Evolutionary conservation across 2,888 invertebrate species (phyloP).

Genomic region (Lathronympha strigana): DNA sequence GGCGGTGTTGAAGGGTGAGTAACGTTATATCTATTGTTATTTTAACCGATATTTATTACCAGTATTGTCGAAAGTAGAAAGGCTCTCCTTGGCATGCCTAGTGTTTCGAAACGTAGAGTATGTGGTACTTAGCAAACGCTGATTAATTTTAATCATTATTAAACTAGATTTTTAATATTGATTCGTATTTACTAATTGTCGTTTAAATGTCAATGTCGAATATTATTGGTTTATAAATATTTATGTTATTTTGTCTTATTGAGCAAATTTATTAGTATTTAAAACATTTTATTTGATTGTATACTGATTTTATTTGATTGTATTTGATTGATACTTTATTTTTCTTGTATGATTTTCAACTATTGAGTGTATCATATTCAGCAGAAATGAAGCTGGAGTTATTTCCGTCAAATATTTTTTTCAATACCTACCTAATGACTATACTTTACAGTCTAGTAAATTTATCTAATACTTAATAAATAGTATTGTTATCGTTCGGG

Average conservation of each 20-base stretch:
- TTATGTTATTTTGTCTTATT: constrained; percentile 12
- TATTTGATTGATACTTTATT: no score
- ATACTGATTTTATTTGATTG: no score
- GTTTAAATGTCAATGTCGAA: constrained; percentile 37
- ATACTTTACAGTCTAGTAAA: neutral
- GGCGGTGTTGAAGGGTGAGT: constrained; percentile 79
- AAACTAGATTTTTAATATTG: neutral
- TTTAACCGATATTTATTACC: constrained; percentile 43
- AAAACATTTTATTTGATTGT: neutral
- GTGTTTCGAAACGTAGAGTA: constrained; percentile 55
- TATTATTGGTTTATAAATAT: constrained; percentile 28
- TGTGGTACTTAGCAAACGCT: constrained; percentile 20
- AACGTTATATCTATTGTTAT: constrained; percentile 38
- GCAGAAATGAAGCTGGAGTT: no score
- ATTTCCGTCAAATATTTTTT: no score
- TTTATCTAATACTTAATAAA: neutral
- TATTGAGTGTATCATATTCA: no score
- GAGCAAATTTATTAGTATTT: neutral
- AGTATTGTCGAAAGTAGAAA: constrained; percentile 70
- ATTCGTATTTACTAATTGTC: neutral
- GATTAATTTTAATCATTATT: neutral
- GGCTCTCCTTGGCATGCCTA: constrained; percentile 71
- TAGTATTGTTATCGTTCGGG: neutral
- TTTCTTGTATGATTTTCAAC: no score
- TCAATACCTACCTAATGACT: no score